Base-by-base conservation (phyloP, 2,113 vertebrate genomes). In the Oryzias celebensis region DNA sequence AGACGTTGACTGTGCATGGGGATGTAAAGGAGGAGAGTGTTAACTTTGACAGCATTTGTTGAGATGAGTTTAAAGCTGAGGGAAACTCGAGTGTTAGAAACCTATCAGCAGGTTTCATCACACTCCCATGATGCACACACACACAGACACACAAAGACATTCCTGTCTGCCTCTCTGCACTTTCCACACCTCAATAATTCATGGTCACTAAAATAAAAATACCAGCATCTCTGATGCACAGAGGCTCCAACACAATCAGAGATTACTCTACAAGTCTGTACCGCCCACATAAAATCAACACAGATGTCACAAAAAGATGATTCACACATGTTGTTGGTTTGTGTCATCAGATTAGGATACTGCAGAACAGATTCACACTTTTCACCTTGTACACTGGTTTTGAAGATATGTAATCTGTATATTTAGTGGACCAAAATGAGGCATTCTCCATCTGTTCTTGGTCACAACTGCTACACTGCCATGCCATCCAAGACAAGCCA, bases 151-250 rank as follows among this genome's bases (percentile, higher is more conserved):
- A 70, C 20, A 59, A 15, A 71, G 18, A 63, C 63, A 73, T 68
- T 55, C 59, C 57, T 62, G 79, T 84, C 75, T 26, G 65, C 78
- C 62, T 77, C 36, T 18, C 64, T 89, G 85, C 90, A 90, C 87
- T 91, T 76, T 72, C 82, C 52, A 56, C 66, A 78, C 67, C 72
- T 92, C 77, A 91, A 92, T 92, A 85, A 92, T 92, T 90, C 67
- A 92, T 86, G 7, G n/a, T 50, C 46, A 46, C 89, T 88, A 90
- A 90, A 91, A 91, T 90, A 91, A 91, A 90, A 84, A 78, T 74
- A 78, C 75, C 84, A 85, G 88, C 84, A 86, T 88, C 87, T 82
- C 42, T 78, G 81, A 84, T 71, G 81, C 69, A 57, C 17, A 18
- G 58, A 66, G 42, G 50, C 73, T 74, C 57, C 43, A 73, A 75